Evolutionary conservation across 2,113 vertebrate genomes (phyloP).

Genomic region (Carassius carassius): DNA sequence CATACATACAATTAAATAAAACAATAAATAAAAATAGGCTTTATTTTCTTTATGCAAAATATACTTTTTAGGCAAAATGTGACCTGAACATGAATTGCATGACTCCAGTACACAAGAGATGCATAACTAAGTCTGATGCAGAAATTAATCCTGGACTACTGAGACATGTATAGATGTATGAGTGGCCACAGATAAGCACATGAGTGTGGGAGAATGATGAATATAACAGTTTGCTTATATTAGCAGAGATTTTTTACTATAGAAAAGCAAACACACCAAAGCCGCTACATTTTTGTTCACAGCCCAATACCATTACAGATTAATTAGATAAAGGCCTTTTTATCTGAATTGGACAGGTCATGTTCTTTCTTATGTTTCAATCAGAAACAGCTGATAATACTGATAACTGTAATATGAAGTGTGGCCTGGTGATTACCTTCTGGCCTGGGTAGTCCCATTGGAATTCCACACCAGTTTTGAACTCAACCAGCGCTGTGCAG

Average conservation of each 20-base stretch:
- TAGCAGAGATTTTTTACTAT: not conserved
- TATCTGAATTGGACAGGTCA: not conserved
- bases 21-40: no score
- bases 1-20: no score
- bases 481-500: conserved; percentile 91
- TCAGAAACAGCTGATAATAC: not conserved
- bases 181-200: conserved; percentile 8
- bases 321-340: not conserved
- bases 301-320: not conserved
- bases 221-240: not conserved
- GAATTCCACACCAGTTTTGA: conserved; percentile 83
- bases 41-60: not conserved
- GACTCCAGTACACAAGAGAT: not conserved
- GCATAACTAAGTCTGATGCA: not conserved
- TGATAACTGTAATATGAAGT: not conserved
- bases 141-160: not conserved
- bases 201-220: not conserved
- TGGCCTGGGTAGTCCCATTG: conserved; percentile 90
- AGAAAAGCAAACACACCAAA: not conserved
- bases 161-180: not conserved
- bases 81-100: not conserved
- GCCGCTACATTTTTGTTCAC: not conserved
- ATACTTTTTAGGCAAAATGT: not conserved
- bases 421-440: conserved; percentile 73
- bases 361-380: not conserved